Evolutionary conservation across 2,113 vertebrate genomes (phyloP), one percentile per base, ranked within the genome.

Genomic region (Notiomystis cincta): DNA sequence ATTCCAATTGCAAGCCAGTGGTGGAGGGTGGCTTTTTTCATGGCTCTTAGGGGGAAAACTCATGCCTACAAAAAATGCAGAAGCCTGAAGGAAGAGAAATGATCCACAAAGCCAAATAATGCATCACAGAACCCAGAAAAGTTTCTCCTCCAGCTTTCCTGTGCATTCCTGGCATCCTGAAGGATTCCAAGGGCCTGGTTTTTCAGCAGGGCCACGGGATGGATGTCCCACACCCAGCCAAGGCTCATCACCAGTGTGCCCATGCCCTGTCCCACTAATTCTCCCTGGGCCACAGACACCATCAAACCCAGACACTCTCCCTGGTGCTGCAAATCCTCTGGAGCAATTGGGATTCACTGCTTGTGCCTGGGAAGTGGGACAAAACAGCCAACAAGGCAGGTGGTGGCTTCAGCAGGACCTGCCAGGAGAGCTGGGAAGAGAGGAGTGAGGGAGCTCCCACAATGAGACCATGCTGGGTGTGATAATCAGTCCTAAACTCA

Each of bases 261-360:
- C 4, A 3, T 21, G 24, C 27, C 37, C 7, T 2, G 12, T 6
- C 18, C 35, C 3, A 6, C n/a, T 56, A 27, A 33, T 54, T 70
- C 40, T 31, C 17, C 22, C 5, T 4, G n/a, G 21, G 15, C 37
- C 27, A 11, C 0, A 0, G 35, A n/a, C 30, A 6, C 1, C 0
- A 3, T 18, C 40, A 22, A 64, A 54, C 45, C 45, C 51, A 27
- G 15, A 42, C 30, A n/a, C 10, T 38, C 35, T 50, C 22, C 27
- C 35, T 38, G 21, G 20, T 20, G 40, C 50, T 77, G 33, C 53
- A 72, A 30, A 86, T 17, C 71, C 57, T 33, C 16, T 25, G 11
- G 35, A 89, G 33, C 28, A 5, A 4, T 10, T 25, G 9, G 62
- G 71, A 71, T 71, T 62, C 54, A 53, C 54, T 2, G 10, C 37